Percentiles rank a stretch among this genome's conserved stretches.
phyloP scores from a whole-genome alignment of 2,888 invertebrate genomes.

The Fragum whitleyi region DNA sequence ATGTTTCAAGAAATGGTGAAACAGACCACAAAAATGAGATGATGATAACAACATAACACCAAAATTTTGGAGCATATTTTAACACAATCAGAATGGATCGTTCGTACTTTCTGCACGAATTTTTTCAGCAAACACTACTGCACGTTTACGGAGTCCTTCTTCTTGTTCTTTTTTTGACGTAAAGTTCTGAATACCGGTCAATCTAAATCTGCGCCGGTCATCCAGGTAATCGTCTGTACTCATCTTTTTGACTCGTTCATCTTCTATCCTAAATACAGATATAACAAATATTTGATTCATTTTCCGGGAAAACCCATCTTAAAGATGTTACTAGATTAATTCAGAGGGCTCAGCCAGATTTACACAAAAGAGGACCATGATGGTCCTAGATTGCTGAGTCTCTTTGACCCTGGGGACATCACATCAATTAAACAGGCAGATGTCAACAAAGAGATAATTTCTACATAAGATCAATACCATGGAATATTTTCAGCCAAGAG shows the following conservation, averaged over 20 bases:
- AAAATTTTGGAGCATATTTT: no score
- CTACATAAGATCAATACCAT: no score
- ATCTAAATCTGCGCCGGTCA: conserved; percentile 92
- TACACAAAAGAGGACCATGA: no score
- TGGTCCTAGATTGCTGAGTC: no score
- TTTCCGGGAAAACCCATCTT: background rate
- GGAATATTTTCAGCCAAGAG: no score
- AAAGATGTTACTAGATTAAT: background rate
- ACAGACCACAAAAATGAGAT: no score
- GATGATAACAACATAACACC: no score
- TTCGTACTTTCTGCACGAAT: background rate
- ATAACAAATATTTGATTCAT: background rate
- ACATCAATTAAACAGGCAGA: no score
- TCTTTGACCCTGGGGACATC: no score
- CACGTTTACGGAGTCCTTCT: background rate
- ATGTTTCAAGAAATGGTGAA: no score
- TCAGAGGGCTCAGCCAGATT: background rate
- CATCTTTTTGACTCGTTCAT: conserved; percentile 90
- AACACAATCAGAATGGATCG: background rate
- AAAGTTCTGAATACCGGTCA: conserved; percentile 89
- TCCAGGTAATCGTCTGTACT: conserved; percentile 93
- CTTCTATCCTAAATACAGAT: conserved; percentile 86
- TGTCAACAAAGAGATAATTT: no score
- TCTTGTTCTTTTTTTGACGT: conserved; percentile 44
- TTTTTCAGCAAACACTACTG: background rate